A percentile compares a stretch with the other conserved stretches of the same genome.
These are phyloP conservation scores for Lycophotia porphyrea DNA, from an alignment of 2,888 invertebrate species.

Conservation along the genomic window DNA sequence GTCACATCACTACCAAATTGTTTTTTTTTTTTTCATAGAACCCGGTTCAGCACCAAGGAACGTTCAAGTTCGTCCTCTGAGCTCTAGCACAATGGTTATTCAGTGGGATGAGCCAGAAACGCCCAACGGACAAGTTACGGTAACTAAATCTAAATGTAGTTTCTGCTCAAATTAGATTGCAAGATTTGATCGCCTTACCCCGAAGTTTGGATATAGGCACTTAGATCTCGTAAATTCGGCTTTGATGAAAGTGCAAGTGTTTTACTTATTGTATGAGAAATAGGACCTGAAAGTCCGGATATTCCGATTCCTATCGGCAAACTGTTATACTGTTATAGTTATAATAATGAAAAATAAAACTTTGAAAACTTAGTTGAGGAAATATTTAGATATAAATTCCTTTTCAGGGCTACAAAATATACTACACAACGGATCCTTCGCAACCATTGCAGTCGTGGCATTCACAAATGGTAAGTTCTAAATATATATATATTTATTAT, in stretches of 20 bases:
- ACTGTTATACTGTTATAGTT: not conserved
- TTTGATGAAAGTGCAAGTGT: conserved; percentile 51
- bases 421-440: conserved; percentile 97
- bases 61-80: conserved; percentile 97
- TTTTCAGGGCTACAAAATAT: conserved; percentile 98
- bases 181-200: conserved; percentile 62
- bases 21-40: conserved; percentile 90
- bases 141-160: conserved; percentile 76
- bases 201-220: conserved; percentile 46
- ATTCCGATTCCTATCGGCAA: not conserved
- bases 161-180: conserved; percentile 59
- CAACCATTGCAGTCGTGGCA: conserved; percentile 97
- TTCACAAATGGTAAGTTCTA: conserved; percentile 93
- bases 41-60: conserved; percentile 98
- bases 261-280: conserved; percentile 17
- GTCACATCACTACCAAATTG: conserved; percentile 12
- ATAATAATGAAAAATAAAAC: not conserved
- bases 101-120: conserved; percentile 99
- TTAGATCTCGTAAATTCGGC: conserved; percentile 38
- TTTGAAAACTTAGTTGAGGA: not conserved
- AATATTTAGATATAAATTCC: not conserved
- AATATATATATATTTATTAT: not conserved
- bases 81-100: conserved; percentile 98
- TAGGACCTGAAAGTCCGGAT: not conserved
- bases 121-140: conserved; percentile 99